phyloP scores from a whole-genome alignment of 2,113 vertebrate species.

The Upupa epops region DNA sequence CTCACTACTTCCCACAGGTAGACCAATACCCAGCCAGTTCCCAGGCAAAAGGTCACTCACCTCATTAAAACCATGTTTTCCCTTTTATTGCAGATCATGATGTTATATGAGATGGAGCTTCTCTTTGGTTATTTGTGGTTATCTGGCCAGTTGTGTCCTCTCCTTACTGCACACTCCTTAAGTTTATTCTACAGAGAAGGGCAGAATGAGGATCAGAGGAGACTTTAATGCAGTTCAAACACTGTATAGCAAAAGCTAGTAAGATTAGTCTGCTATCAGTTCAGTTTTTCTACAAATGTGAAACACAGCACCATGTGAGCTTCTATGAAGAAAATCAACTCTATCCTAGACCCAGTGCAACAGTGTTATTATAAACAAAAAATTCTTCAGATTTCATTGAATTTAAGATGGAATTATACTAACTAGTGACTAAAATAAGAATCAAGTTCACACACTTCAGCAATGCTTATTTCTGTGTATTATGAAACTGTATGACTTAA shows the following conservation, averaged over 20 bases:
- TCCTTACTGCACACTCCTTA: not conserved
- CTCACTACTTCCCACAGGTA: not conserved
- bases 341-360: not conserved
- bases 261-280: not conserved
- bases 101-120: not conserved
- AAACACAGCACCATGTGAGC: not conserved
- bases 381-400: not conserved
- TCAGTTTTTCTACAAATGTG: not conserved
- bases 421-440: not conserved
- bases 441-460: not conserved
- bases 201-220: not conserved
- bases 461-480: not conserved
- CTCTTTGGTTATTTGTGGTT: not conserved
- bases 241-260: not conserved
- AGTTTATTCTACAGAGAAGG: not conserved
- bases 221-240: not conserved
- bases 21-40: not conserved
- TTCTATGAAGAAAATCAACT: not conserved
- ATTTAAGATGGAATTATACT: not conserved
- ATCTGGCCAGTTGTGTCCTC: accelerated
- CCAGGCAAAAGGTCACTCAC: not conserved
- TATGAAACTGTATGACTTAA: not conserved
- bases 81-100: not conserved
- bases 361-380: not conserved
- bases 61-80: not conserved